phyloP scores from a whole-genome alignment of 2,113 vertebrate species.

The Bufo bufo region DNA sequence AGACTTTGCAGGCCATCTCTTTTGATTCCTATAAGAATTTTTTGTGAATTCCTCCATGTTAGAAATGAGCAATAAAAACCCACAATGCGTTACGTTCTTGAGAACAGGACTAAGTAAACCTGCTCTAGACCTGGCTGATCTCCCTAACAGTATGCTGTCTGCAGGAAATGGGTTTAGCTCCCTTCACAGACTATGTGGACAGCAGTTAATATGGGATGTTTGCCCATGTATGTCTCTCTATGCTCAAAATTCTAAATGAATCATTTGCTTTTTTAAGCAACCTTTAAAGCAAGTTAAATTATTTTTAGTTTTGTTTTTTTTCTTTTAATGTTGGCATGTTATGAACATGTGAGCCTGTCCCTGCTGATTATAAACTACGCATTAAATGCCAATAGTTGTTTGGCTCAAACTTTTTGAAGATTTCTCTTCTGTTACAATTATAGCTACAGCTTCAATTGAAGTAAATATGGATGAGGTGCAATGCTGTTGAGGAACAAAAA shows the following conservation, averaged over 20 bases:
- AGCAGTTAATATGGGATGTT: neutral
- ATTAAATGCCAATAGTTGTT: too few species aligned
- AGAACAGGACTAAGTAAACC: conserved; percentile 31
- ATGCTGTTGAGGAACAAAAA: too few species aligned
- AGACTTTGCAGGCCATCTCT: conserved; percentile 31
- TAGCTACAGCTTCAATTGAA: too few species aligned
- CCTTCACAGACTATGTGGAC: neutral
- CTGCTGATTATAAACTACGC: too few species aligned
- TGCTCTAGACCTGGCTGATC: conserved; percentile 26
- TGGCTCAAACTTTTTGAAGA: too few species aligned
- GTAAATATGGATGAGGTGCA: too few species aligned
- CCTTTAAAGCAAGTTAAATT: neutral
- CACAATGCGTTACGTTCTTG: conserved; percentile 14
- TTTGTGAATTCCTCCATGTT: conserved; percentile 26
- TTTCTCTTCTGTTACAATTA: too few species aligned
- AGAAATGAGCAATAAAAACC: conserved; percentile 37
- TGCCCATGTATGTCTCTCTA: neutral
- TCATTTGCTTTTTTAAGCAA: conserved; percentile 1
- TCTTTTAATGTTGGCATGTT: too few species aligned
- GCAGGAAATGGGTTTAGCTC: conserved; percentile 37
- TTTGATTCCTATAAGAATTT: conserved; percentile 36
- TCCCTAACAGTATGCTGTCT: conserved; percentile 17
- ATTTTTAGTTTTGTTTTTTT: neutral
- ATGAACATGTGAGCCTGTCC: too few species aligned
- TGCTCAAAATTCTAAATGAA: conserved; percentile 5